Percentiles rank a stretch among this genome's conserved stretches.
Conservation (phyloP, 2,888 invertebrate species). For the Callyntrura guangdongensis region DNA sequence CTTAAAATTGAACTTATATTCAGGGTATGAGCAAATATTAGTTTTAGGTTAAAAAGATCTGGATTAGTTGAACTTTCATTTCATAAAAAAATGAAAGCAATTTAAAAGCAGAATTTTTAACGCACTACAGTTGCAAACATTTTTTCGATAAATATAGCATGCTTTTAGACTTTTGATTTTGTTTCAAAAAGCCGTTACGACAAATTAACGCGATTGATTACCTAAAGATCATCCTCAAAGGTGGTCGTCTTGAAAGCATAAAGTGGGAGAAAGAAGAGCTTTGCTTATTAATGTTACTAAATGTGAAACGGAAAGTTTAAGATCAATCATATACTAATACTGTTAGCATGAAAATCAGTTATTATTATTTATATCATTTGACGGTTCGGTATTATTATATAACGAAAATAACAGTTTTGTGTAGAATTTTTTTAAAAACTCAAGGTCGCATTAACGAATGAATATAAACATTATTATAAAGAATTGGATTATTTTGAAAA, state of each 20-base stretch:
- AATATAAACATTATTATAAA: no score
- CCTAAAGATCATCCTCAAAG: slow-evolving; percentile 83
- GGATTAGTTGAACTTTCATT: not conserved
- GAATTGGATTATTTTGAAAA: no score
- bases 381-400: no score
- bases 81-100: slow-evolving; percentile 48
- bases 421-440: not conserved
- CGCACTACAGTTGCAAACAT: not conserved
- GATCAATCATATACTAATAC: not conserved
- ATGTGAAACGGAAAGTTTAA: slow-evolving; percentile 34
- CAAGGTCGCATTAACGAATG: not conserved
- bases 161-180: slow-evolving; percentile 29
- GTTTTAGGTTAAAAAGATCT: not conserved
- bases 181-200: slow-evolving; percentile 28
- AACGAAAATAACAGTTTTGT: no score
- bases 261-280: slow-evolving; percentile 76
- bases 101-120: not conserved
- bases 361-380: no score
- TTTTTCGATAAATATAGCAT: slow-evolving; percentile 2
- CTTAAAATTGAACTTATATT: not conserved
- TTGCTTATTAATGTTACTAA: slow-evolving; percentile 70
- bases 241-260: slow-evolving; percentile 82
- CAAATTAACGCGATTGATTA: slow-evolving; percentile 70
- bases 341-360: not conserved
- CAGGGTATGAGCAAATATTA: slow-evolving; percentile 9